Evolutionary conservation across 2,888 invertebrate genomes (phyloP).

Genomic region (Kryphioiulus occultus): DNA sequence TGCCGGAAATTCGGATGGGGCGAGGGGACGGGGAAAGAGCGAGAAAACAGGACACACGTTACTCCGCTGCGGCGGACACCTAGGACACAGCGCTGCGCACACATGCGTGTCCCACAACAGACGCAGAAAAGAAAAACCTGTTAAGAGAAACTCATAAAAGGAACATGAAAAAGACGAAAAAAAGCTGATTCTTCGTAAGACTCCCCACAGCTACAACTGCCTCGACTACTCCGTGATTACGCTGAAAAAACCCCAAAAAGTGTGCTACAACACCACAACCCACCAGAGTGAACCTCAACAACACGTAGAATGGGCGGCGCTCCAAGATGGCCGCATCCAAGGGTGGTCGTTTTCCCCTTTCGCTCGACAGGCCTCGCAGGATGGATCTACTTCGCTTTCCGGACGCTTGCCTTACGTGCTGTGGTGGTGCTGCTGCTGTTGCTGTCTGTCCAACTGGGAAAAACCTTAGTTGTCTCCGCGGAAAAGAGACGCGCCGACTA

Average conservation of each 20-base stretch:
- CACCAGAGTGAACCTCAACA: conserved; percentile 37
- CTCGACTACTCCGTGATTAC: conserved; percentile 23
- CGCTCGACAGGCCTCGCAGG: neutral
- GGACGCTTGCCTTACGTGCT: conserved; percentile 41
- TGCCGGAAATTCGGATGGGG: neutral
- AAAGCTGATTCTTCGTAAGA: conserved; percentile 13
- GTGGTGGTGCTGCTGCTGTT: conserved; percentile 20
- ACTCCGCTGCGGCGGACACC: conserved; percentile 23
- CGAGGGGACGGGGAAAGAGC: neutral
- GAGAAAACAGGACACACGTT: neutral
- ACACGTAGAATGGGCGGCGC: conserved; percentile 8
- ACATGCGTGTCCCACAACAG: neutral
- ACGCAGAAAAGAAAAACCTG: conserved; percentile 22
- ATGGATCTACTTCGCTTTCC: neutral
- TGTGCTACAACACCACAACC: conserved; percentile 37
- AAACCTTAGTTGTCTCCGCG: conserved; percentile 26
- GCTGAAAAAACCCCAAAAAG: conserved; percentile 21
- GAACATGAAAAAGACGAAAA: conserved; percentile 6
- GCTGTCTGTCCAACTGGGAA: conserved; percentile 34
- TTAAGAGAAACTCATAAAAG: conserved; percentile 15
- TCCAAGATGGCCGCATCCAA: neutral
- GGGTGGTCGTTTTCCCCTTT: neutral
- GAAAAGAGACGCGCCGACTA: conserved; percentile 37
- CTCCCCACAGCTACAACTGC: conserved; percentile 23
- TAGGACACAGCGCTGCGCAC: conserved; percentile 23